Evolutionary conservation across 2,888 invertebrate species (phyloP).

Genomic region (Acheta domesticus): DNA sequence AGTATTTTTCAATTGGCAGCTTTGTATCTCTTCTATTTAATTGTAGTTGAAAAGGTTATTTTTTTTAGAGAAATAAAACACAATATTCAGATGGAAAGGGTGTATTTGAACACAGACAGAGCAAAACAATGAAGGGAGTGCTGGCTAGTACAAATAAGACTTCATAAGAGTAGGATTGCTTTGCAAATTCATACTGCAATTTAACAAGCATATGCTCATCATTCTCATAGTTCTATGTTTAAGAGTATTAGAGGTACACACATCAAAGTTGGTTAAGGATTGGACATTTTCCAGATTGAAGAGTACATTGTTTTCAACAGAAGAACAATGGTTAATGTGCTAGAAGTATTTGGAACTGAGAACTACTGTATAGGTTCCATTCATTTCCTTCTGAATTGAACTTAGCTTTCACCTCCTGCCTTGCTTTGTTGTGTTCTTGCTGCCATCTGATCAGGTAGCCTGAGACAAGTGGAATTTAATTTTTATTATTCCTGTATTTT

Average conservation of each 20-base stretch:
- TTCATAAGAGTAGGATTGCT: not conserved
- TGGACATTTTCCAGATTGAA: no score
- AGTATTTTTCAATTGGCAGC: not conserved
- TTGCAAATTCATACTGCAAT: not conserved
- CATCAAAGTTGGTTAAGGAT: not conserved
- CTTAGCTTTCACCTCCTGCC: not conserved
- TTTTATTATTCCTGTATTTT: not conserved
- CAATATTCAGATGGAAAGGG: not conserved
- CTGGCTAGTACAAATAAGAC: not conserved
- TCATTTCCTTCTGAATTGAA: no score
- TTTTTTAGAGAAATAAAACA: not conserved
- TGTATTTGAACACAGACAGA: slow-evolving; percentile 1
- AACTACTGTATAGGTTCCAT: no score
- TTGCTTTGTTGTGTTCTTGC: slow-evolving; percentile 5
- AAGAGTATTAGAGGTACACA: not conserved
- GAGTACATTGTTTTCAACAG: no score
- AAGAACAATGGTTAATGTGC: no score
- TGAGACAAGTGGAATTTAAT: not conserved
- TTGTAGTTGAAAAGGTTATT: not conserved
- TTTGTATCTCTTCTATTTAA: not conserved
- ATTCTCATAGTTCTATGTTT: not conserved
- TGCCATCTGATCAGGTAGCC: not conserved
- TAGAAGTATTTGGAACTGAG: no score
- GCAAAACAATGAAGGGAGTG: slow-evolving; percentile 9
- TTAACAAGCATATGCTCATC: not conserved